Base-by-base conservation (phyloP, 2,797 vertebrate species). In the Artibeus jamaicensis region DNA sequence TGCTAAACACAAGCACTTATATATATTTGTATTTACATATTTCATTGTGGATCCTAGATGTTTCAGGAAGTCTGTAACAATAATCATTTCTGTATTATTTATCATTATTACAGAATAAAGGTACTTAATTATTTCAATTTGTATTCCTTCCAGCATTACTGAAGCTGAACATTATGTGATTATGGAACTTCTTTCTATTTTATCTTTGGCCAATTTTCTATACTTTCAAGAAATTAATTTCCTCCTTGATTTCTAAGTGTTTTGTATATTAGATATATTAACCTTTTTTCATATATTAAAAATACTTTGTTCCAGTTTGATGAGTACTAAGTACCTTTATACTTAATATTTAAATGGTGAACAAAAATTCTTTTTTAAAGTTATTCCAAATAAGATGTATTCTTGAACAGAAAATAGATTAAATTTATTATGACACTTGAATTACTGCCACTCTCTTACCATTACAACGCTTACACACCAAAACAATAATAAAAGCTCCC, bases 291-390 rank as follows among this genome's bases (percentile, higher is more conserved):
- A 50, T 34, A 3, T 57, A 79, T 65, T 32, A 55, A 19, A 57
- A 59, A n/a, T 44, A 46, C 24, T 90, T 94, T 95, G 94, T 92
- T 67, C 53, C 39, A 73, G 1, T 77, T 86, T 73, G 29, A 85
- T 89, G 26, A 82, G 5, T 37, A 62, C 15, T 87, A 81, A 73
- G 6, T 79, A 44, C 11, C 11, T 82, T 82, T 39, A 86, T 29
- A 83, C 0, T 76, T 85, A 86, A 32, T 71, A 86, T 34, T 16
- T 79, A 79, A 79, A 39, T 53, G 22, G 19, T 70, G 9, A 29
- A 70, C 2, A 68, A 77, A 22, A 92, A 78, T 89, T 96, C 2
- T n/a, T 89, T 94, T 93, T 96, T 19, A 65, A 94, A 90, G 19
- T 74, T 44, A 53, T 71, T 48, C 67, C 6, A 68, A 79, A 79